Base-by-base conservation (phyloP, 2,888 invertebrate species). In the Amphipoea oculea region DNA sequence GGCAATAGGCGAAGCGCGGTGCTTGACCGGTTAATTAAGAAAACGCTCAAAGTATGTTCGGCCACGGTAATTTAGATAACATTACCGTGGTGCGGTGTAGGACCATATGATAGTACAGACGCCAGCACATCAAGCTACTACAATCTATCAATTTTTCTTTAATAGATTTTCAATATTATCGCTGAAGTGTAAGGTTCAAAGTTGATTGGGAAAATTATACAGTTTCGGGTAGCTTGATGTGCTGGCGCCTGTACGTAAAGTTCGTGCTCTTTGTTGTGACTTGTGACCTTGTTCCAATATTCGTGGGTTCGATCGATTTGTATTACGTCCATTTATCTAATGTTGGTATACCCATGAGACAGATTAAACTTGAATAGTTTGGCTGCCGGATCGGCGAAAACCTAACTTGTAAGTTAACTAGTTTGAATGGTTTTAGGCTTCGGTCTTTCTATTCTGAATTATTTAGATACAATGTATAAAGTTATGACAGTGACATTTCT, bases 221-320 rank as follows among this genome's bases (percentile, higher is more conserved):
- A 29, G 29, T 29, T 29, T 29, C 29, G 29, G 29, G 29, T 29
- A 29, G 29, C 29, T 29, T 29, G 29, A 29, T 29, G 29, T 29
- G 29, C 29, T 29, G 29, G 29, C 29, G 29, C 29, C 29, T 29
- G 40, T 40, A 63, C 7, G 29, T 66, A 42, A 42, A 65, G 68
- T 73, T 69, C 14, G 45, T 67, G 68, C 68, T 69, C 69, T 79
- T 73, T 69, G 70, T 54, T 65, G 20, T 70, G 20, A 45, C 40
- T 60, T 48, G 73, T 78, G 74, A 82, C 86, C 86, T 86, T 84
- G 77, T 60, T 62, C 70, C 74, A 29, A 57, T 71, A 74, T 83
- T 71, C 60, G 45, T 57, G 70, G 51, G 67, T 70, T 66, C 73
- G 65, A 85, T 85, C 83, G 79, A 87, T 87, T 78, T 45, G 36